Evolutionary conservation across 92 coral and sea anemone genomes (phyloP).

Genomic region (Epizoanthus rinbou): DNA sequence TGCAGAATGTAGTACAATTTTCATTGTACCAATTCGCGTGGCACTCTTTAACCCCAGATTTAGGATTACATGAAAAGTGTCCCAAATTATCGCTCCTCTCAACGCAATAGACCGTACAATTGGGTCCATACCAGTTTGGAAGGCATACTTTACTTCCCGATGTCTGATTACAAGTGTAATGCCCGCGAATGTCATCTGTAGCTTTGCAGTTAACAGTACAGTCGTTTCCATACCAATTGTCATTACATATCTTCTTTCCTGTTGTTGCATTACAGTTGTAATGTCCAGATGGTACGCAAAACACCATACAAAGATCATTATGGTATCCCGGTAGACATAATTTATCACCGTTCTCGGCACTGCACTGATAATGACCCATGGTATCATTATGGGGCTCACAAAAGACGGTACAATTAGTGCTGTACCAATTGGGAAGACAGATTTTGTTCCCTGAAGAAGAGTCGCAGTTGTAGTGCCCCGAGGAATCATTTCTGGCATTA

Average conservation of each 20-base stretch:
- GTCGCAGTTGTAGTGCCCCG: constrained; percentile 74
- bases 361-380: constrained; percentile 57
- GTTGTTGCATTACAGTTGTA: constrained; percentile 59
- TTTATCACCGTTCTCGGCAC: constrained; percentile 52
- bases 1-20: constrained; percentile 58
- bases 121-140: constrained; percentile 69
- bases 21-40: constrained; percentile 62
- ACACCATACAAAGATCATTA: constrained; percentile 54
- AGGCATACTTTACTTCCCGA: constrained; percentile 66
- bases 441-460: constrained; percentile 59
- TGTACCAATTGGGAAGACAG: constrained; percentile 72
- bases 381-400: constrained; percentile 67
- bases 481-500: constrained; percentile 38
- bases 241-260: constrained; percentile 35
- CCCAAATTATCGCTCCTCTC: constrained; percentile 40
- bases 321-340: constrained; percentile 62
- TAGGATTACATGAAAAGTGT: constrained; percentile 60
- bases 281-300: constrained; percentile 60
- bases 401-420: constrained; percentile 65
- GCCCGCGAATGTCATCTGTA: constrained; percentile 43
- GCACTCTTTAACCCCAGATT: constrained; percentile 56
- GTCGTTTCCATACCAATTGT: constrained; percentile 38
- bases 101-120: constrained; percentile 64
- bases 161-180: constrained; percentile 57
- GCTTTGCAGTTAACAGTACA: constrained; percentile 63